phyloP scores from a whole-genome alignment of 2,797 vertebrate species.

The Pseudotriccus pelzelni region DNA sequence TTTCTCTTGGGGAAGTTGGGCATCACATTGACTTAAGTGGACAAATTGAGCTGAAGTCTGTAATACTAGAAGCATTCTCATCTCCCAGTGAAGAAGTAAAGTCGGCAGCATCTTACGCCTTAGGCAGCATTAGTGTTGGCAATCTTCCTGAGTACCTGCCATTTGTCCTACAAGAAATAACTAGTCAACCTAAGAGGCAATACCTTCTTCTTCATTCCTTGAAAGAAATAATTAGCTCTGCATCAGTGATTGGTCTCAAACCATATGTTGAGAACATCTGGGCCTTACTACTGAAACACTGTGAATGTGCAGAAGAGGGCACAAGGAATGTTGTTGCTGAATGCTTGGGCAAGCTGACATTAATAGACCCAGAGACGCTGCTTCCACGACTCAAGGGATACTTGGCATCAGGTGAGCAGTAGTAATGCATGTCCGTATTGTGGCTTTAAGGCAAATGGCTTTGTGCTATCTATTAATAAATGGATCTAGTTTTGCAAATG shows the following conservation, averaged over 20 bases:
- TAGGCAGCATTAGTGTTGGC: slow-evolving; percentile 97
- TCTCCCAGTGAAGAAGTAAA: slow-evolving; percentile 99
- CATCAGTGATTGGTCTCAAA: slow-evolving; percentile 91
- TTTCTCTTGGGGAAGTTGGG: slow-evolving; percentile 96
- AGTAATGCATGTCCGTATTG: not conserved
- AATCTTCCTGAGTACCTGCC: slow-evolving; percentile 97
- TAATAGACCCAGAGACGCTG: slow-evolving; percentile 96
- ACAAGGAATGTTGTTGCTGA: slow-evolving; percentile 98
- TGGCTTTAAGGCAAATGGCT: not conserved
- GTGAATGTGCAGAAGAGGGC: slow-evolving; percentile 97
- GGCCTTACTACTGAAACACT: slow-evolving; percentile 94
- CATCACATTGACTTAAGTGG: slow-evolving; percentile 97
- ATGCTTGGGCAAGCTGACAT: slow-evolving; percentile 94
- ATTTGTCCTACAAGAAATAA: slow-evolving; percentile 98
- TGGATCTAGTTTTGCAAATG: not conserved
- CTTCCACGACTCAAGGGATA: slow-evolving; percentile 96
- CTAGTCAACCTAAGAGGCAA: slow-evolving; percentile 94
- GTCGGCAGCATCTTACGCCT: slow-evolving; percentile 93
- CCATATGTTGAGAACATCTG: slow-evolving; percentile 97
- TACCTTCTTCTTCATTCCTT: slow-evolving; percentile 98
- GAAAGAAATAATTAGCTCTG: slow-evolving; percentile 98
- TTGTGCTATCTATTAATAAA: not conserved
- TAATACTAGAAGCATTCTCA: slow-evolving; percentile 96
- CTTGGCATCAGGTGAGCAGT: slow-evolving; percentile 88
- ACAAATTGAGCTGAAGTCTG: slow-evolving; percentile 95